Evolutionary conservation across 2,797 vertebrate species (phyloP), one percentile per base, ranked within the genome.

Genomic region (Manis javanica): DNA sequence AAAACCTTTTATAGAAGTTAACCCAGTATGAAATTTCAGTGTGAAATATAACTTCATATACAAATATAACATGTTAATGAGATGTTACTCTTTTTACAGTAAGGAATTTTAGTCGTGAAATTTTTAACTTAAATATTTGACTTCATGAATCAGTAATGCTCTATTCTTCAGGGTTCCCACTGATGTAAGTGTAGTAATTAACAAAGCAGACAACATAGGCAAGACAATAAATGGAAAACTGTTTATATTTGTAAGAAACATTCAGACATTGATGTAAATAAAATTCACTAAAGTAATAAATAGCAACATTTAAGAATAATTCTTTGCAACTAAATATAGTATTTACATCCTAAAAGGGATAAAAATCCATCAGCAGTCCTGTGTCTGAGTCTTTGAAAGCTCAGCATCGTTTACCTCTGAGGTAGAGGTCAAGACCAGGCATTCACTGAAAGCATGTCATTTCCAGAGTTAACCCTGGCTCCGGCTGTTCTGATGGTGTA

Each of bases 101-200:
- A 86, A 61, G 89, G 75, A 83, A 77, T 14, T 88, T 75, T 74
- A 61, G 3, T 57, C 61, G 81, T 74, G 92, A 91, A 83, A 75
- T 92, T 92, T 75, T 75, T 74, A 42, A 88, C 63, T 71, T 96
- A 46, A 89, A 86, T 94, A 69, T 81, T 92, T 91, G 72, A 31
- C 15, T 79, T 79, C 57, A 53, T 75, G 34, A 84, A 59, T 93
- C 37, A 93, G 13, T 82, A 87, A 71, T 92, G 37, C 69, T 90
- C 24, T 82, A 26, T 66, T 91, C 34, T 74, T 82, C 46, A 57
- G 51, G 26, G 84, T 81, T 84, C 37, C 53, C 55, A 3, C 77
- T 69, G 29, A 94, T 71, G 37, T 93, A 64, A 90, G 19, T 92
- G 10, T 94, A 24, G 53, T 85, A 72, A 78, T 82, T 95, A 74